Percentiles rank a stretch among this genome's conserved stretches.
phyloP scores from a whole-genome alignment of 2,888 invertebrate species.

The Rhamnusium bicolor region DNA sequence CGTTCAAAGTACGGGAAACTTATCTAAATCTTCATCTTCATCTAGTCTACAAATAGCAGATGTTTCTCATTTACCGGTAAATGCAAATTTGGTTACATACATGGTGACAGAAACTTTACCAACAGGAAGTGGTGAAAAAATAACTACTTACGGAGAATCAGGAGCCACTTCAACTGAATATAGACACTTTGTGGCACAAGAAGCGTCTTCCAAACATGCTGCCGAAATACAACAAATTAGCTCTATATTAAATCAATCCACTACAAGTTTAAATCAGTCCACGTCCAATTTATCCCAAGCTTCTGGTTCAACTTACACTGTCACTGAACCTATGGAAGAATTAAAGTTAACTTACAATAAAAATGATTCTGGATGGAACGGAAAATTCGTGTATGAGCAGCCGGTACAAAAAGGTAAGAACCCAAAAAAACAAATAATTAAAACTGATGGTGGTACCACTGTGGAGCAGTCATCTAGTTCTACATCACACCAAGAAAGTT shows the following conservation, averaged over 20 bases:
- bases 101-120: conserved; percentile 68
- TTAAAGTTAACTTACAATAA: conserved; percentile 64
- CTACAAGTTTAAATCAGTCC: conserved; percentile 64
- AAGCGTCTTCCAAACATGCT: conserved; percentile 57
- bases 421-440: conserved; percentile 43
- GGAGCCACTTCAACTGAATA: conserved; percentile 68
- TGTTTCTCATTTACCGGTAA: conserved; percentile 68
- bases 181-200: conserved; percentile 65
- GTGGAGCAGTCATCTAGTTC: conserved; percentile 63
- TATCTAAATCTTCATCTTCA: conserved; percentile 67
- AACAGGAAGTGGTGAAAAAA: conserved; percentile 67
- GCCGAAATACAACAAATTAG: conserved; percentile 67
- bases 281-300: conserved; percentile 65
- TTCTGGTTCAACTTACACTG: conserved; percentile 67
- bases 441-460: conserved; percentile 46
- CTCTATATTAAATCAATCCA: conserved; percentile 66
- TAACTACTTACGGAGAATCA: conserved; percentile 66
- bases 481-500: conserved; percentile 73
- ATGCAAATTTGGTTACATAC: conserved; percentile 64
- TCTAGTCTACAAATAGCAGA: conserved; percentile 69
- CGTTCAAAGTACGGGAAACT: conserved; percentile 50
- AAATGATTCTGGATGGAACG: conserved; percentile 72
- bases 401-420: conserved; percentile 55
- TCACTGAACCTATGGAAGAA: conserved; percentile 69
- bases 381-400: conserved; percentile 70